A percentile compares a stretch with the other conserved stretches of the same genome.
Conservation (phyloP, 2,797 vertebrate species). For the Anabacerthia variegaticeps region DNA sequence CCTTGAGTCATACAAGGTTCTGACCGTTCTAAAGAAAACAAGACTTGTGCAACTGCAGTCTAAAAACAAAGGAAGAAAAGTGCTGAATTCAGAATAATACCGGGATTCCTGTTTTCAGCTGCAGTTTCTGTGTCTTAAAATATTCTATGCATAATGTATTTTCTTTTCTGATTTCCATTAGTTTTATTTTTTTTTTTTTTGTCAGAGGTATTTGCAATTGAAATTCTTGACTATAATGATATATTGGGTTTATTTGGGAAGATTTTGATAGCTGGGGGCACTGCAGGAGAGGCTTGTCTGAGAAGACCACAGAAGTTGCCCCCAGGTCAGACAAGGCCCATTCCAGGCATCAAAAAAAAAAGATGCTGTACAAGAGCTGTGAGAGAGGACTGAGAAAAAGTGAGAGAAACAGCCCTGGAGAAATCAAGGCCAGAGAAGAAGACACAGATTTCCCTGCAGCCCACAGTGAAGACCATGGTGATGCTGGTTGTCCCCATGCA, state of each 20-base stretch:
- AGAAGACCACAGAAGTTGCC: neutral
- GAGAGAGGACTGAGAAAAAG: neutral
- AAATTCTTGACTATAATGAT: neutral
- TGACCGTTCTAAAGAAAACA: neutral
- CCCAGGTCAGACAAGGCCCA: neutral
- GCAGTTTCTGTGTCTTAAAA: neutral
- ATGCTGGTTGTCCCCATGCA: neutral
- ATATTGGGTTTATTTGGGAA: neutral
- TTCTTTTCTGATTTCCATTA: neutral
- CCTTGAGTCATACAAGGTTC: neutral
- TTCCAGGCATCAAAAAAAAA: neutral
- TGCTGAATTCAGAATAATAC: neutral
- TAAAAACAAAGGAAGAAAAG: neutral
- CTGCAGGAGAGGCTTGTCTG: neutral
- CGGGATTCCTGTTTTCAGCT: neutral
- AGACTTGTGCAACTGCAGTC: neutral
- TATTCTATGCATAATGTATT: neutral
- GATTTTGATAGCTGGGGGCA: neutral
- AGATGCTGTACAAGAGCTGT: neutral
- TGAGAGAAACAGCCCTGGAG: neutral
- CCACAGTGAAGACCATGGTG: accelerated
- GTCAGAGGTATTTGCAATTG: neutral
- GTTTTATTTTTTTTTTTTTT: neutral
- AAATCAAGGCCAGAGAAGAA: neutral
- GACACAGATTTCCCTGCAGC: accelerated